Percentiles rank a stretch among this genome's conserved stretches.
phyloP scores from a whole-genome alignment of 2,888 invertebrate species.

The Acleris sparsana region DNA sequence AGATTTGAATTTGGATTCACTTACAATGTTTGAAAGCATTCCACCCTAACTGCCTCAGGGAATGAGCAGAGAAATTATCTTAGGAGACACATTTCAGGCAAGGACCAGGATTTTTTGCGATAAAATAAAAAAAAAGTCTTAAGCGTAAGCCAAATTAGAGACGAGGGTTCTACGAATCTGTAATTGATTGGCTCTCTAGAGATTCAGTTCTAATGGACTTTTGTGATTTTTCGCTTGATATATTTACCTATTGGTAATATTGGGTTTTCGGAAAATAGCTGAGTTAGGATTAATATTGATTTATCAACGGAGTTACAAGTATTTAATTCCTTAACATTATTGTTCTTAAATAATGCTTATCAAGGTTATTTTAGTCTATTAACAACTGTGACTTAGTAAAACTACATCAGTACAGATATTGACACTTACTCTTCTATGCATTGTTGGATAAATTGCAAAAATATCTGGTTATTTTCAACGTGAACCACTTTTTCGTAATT shows the following conservation, averaged over 20 bases:
- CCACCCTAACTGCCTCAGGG: background rate
- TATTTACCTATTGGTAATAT: constrained; percentile 2
- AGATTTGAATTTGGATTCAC: background rate
- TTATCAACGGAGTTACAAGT: too few species aligned
- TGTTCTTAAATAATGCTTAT: too few species aligned
- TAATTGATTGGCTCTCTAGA: constrained; percentile 17
- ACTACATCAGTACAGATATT: too few species aligned
- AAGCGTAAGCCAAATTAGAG: constrained; percentile 8
- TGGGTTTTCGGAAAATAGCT: background rate
- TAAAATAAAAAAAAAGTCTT: constrained; percentile 1
- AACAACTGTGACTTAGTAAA: too few species aligned
- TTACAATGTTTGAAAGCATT: background rate
- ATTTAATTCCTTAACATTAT: too few species aligned
- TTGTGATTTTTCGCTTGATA: constrained; percentile 11
- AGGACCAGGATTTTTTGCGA: constrained; percentile 1
- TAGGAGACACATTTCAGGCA: background rate
- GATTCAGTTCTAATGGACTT: constrained; percentile 8
- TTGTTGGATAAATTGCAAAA: too few species aligned
- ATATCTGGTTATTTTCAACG: background rate
- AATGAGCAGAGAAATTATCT: background rate
- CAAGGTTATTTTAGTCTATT: too few species aligned
- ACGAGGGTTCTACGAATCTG: constrained; percentile 4
- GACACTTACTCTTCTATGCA: too few species aligned
- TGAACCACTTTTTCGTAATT: background rate
- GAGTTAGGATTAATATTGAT: too few species aligned